Conservation (phyloP, 92 coral and sea anemone genomes). For the Zoanthus gigantus region DNA sequence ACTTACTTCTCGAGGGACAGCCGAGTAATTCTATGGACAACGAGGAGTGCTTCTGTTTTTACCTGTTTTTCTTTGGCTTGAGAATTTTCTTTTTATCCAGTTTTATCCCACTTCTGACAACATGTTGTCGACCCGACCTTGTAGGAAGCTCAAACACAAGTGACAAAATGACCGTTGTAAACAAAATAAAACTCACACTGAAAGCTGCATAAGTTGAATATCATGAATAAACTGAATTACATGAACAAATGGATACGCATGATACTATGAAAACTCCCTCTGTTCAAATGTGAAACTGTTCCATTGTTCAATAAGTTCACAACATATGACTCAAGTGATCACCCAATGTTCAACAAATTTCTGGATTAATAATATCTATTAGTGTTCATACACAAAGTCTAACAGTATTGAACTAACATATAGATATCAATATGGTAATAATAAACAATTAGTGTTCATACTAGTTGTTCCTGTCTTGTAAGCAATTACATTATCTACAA, state of each 20-base stretch:
- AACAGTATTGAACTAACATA: no score
- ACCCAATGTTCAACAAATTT: neutral
- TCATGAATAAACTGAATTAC: neutral
- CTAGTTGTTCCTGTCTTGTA: neutral
- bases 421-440: no score
- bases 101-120: no score
- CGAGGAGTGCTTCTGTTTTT: no score
- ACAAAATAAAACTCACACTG: neutral
- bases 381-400: no score
- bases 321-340: neutral
- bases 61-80: no score
- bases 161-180: neutral
- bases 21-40: no score
- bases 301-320: neutral
- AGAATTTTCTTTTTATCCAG: no score
- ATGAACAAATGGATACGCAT: neutral
- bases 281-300: no score
- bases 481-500: neutral
- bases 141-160: neutral
- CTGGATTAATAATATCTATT: neutral
- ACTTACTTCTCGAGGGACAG: no score
- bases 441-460: no score
- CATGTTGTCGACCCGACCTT: neutral
- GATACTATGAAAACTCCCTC: no score
- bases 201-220: neutral